These are phyloP conservation scores for Drosophila parvula DNA, from an alignment of 1,140 invertebrate genomes.

Conservation along the genomic window DNA sequence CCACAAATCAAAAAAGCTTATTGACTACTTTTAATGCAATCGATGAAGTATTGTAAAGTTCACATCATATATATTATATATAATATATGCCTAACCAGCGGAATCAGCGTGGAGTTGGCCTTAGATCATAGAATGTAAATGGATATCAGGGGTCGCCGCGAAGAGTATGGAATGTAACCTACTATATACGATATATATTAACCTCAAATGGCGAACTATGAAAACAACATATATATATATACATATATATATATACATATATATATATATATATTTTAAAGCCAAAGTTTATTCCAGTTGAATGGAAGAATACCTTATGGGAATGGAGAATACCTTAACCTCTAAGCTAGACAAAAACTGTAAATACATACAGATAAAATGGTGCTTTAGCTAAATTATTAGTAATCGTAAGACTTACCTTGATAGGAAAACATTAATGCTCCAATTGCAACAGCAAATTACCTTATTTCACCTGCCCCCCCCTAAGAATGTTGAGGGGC, in stretches of 20 bases:
- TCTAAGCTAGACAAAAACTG: slow-evolving; percentile 70
- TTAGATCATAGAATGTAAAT: slow-evolving; percentile 35
- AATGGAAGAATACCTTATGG: background rate
- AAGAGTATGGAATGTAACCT: background rate
- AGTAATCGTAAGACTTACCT: slow-evolving; percentile 71
- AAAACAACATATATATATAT: slow-evolving; percentile 5
- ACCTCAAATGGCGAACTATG: background rate
- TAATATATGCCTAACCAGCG: slow-evolving; percentile 18
- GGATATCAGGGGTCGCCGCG: slow-evolving; percentile 28
- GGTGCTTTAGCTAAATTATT: slow-evolving; percentile 84
- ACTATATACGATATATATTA: background rate
- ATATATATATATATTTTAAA: slow-evolving; percentile 36
- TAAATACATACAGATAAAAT: slow-evolving; percentile 73
- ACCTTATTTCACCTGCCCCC: slow-evolving; percentile 46
- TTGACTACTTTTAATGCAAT: slow-evolving; percentile 59
- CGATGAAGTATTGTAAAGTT: slow-evolving; percentile 10
- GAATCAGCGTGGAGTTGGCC: slow-evolving; percentile 9
- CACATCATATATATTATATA: slow-evolving; percentile 2
- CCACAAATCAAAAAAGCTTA: slow-evolving; percentile 78
- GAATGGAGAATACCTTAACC: slow-evolving; percentile 43
- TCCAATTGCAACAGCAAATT: slow-evolving; percentile 28
- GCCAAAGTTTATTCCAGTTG: slow-evolving; percentile 45
- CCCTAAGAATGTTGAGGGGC: background rate
- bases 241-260: slow-evolving; percentile 22
- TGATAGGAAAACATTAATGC: slow-evolving; percentile 40